Base-by-base conservation (phyloP, 2,888 invertebrate genomes). In the Prionchulus punctatus region DNA sequence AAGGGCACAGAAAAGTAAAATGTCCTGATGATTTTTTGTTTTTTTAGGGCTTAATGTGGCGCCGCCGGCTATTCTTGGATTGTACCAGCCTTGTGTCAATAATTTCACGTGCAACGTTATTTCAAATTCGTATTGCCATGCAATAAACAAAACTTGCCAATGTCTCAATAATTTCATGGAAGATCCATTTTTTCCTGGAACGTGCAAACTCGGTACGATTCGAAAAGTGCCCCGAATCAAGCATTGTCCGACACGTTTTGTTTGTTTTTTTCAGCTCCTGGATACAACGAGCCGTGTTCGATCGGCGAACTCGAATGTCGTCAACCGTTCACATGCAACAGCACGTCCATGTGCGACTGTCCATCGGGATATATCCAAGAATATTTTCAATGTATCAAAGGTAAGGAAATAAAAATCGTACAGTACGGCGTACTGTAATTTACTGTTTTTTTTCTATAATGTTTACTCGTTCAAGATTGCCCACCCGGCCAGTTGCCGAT, bases 211-310 rank as follows among this genome's bases (percentile, higher is more conserved):
- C n/a, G 43, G 56, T 53, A 23, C 2, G 12, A 21, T 30, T 28
- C 26, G 28, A 26, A 12, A 15, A 43, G n/a, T 4, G 26, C n/a
- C 21, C 2, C n/a, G n/a, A n/a, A n/a, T n/a, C n/a, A n/a, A n/a
- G n/a, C n/a, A n/a, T n/a, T n/a, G n/a, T n/a, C n/a, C n/a, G n/a
- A n/a, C n/a, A n/a, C n/a, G n/a, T n/a, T n/a, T n/a, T n/a, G n/a
- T n/a, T n/a, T n/a, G n/a, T 12, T 43, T 36, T 30, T 53, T 57
- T 25, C 57, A 60, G 60, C 58, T 21, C 58, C 59, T 1, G 57
- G 57, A 23, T 59, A 56, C 56, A 47, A 49, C 43, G 58, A 59
- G 53, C 25, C 30, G 21, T 60, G 60, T 48, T 58, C 58, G 18
- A 18, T 23, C 21, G 54, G 49, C 15, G 30, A 18, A 1, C 27